Conservation (phyloP, 2,113 vertebrate genomes). For the Barbus barbus region DNA sequence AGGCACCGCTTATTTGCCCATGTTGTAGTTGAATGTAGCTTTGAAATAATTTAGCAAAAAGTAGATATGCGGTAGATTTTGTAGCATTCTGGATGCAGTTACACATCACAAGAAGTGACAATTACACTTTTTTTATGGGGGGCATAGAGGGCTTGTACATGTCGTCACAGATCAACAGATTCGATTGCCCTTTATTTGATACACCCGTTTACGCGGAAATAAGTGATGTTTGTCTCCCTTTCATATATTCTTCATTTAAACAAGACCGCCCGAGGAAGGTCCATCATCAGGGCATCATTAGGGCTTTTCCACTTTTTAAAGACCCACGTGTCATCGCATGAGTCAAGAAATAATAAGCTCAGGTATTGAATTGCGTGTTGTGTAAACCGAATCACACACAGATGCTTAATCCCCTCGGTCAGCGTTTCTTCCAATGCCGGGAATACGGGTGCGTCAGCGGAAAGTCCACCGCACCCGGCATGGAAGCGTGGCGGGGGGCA, state of each 20-base stretch:
- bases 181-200: slow-evolving; percentile 67
- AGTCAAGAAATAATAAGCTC: slow-evolving; percentile 72
- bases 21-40: slow-evolving; percentile 80
- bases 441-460: slow-evolving; percentile 19
- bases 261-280: slow-evolving; percentile 11
- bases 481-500: background rate
- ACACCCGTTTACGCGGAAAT: background rate
- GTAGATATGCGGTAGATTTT: slow-evolving; percentile 73
- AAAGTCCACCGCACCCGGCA: slow-evolving; percentile 25
- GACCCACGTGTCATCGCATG: slow-evolving; percentile 67
- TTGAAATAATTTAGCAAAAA: slow-evolving; percentile 80
- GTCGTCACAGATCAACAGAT: slow-evolving; percentile 75
- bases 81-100: slow-evolving; percentile 75
- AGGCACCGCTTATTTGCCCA: slow-evolving; percentile 79
- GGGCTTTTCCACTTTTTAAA: slow-evolving; percentile 39
- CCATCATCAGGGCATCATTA: no score
- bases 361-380: slow-evolving; percentile 65
- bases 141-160: slow-evolving; percentile 75
- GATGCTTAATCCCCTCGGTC: slow-evolving; percentile 66
- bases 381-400: slow-evolving; percentile 64
- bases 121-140: slow-evolving; percentile 63
- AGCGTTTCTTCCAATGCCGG: slow-evolving; percentile 27
- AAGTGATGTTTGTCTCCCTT: slow-evolving; percentile 50
- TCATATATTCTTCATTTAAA: slow-evolving; percentile 36
- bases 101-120: slow-evolving; percentile 57